These are phyloP conservation scores for Drosophila gaucha DNA, from an alignment of 2,888 invertebrate genomes.

Conservation along the genomic window DNA sequence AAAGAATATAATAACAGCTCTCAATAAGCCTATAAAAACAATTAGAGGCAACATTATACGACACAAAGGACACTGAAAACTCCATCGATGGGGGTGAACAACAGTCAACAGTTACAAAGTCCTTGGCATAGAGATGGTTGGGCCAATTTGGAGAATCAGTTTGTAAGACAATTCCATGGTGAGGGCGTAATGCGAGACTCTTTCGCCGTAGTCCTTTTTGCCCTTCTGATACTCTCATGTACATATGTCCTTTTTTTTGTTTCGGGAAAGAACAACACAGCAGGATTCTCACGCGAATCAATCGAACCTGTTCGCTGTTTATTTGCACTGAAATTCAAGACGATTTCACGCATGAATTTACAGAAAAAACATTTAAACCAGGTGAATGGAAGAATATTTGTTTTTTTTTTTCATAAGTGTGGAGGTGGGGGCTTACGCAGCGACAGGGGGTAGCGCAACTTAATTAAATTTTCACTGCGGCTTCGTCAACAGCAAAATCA, in stretches of 20 bases:
- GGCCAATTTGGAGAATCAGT: conserved; percentile 47
- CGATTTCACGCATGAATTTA: conserved; percentile 66
- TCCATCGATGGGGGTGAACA: conserved; percentile 11
- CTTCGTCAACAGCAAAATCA: conserved; percentile 71
- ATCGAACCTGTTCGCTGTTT: conserved; percentile 63
- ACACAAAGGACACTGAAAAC: conserved; percentile 17
- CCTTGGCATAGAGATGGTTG: conserved; percentile 35
- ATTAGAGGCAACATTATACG: conserved; percentile 46
- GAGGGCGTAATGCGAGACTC: conserved; percentile 68
- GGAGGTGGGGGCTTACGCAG: conserved; percentile 14
- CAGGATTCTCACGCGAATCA: conserved; percentile 74
- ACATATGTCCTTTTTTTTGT: conserved; percentile 39
- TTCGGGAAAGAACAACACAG: conserved; percentile 68
- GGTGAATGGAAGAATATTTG: conserved; percentile 39
- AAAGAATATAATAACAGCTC: neutral
- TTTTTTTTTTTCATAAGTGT: no score
- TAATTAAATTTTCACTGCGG: conserved; percentile 82
- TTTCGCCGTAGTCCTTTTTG: conserved; percentile 25
- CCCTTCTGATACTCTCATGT: conserved; percentile 17
- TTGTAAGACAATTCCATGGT: conserved; percentile 66
- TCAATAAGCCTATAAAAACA: conserved; percentile 25
- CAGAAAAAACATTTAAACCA: conserved; percentile 38
- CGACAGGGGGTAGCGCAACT: conserved; percentile 60
- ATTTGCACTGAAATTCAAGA: conserved; percentile 76
- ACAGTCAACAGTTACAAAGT: conserved; percentile 59